Conservation (phyloP, 2,797 vertebrate species). For the Pipistrellus pygmaeus region DNA sequence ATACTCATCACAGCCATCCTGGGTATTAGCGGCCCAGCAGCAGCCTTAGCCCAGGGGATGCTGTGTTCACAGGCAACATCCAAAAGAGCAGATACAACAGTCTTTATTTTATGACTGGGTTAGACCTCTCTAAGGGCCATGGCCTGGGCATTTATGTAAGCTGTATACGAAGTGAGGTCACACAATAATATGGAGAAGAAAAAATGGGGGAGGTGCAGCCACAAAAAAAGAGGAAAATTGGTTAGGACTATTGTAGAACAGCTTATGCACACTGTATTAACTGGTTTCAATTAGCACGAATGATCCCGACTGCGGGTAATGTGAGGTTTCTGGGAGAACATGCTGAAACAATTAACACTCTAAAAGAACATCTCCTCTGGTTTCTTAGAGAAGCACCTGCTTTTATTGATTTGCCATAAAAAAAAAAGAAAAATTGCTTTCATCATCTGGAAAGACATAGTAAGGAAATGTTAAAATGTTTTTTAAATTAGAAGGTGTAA, state of each 20-base stretch:
- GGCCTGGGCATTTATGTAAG: background rate
- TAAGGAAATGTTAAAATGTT: slow-evolving; percentile 63
- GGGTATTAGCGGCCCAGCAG: slow-evolving; percentile 19
- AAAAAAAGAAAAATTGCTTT: slow-evolving; percentile 67
- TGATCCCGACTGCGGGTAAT: slow-evolving; percentile 5
- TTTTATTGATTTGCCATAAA: slow-evolving; percentile 71
- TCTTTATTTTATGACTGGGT: slow-evolving; percentile 25
- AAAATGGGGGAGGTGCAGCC: background rate
- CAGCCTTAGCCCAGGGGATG: background rate
- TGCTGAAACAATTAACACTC: slow-evolving; percentile 62
- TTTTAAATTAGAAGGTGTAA: slow-evolving; percentile 52
- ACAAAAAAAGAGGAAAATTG: background rate
- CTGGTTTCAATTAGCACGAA: slow-evolving; percentile 20
- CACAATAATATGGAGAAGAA: background rate
- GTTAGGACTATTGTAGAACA: background rate
- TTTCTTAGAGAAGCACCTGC: slow-evolving; percentile 48
- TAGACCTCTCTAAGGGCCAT: background rate
- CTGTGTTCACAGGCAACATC: slow-evolving; percentile 4
- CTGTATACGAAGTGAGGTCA: slow-evolving; percentile 20
- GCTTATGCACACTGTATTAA: slow-evolving; percentile 7
- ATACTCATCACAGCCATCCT: slow-evolving; percentile 1
- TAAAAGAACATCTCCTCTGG: slow-evolving; percentile 56
- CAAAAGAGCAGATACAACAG: slow-evolving; percentile 28
- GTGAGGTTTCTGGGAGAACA: slow-evolving; percentile 4
- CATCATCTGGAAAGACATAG: slow-evolving; percentile 52